Evolutionary conservation across 2,888 invertebrate species (phyloP), one percentile per base, ranked within the genome.

Genomic region (Acanthosepion lycidas): DNA sequence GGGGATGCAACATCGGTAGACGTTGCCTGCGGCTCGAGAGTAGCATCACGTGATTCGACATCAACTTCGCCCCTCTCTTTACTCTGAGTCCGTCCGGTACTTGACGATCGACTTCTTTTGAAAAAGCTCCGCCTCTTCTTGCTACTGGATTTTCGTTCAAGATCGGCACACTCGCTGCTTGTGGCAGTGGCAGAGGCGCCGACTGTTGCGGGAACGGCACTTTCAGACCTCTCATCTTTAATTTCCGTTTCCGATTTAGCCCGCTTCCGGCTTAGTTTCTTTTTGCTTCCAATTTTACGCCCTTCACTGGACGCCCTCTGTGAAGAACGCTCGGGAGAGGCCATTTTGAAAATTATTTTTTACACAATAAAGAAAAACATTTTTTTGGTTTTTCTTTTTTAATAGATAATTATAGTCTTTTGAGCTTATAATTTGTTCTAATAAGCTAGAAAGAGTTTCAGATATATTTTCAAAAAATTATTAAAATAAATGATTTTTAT

Each of bases 61-160:
- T 49, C 92, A 23, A 8, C 49, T 49, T 51, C 92, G 0, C 92
- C 92, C 26, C 48, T 28, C 0, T 51, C 92, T 26, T 51, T 51
- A 92, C 92, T 28, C 15, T 93, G 48, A 53, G 28, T 93, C 15
- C 92, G 48, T 20, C 51, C 53, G 28, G 51, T 53, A n/a, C 92
- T 93, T 6, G 92, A 93, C 5, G 92, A 93, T n/a, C 92, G 92
- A 8, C 92, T 93, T 33, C 92, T 48, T n/a, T 93, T 93, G 49
- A 93, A 93, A 53, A 93, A 93, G 49, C 92, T 93, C 9, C 48
- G 92, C 51, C 51, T 92, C 51, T 49, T 93, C 33, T 93, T 48
- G 9, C n/a, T 9, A 3, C n/a, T 93, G 1, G 92, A 93, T 48
- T 93, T 93, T 33, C 92, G 92, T 15, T 93, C 93, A 28, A 93